Conservation (phyloP, 2,888 invertebrate genomes). For the Thysanoteuthis rhombus region DNA sequence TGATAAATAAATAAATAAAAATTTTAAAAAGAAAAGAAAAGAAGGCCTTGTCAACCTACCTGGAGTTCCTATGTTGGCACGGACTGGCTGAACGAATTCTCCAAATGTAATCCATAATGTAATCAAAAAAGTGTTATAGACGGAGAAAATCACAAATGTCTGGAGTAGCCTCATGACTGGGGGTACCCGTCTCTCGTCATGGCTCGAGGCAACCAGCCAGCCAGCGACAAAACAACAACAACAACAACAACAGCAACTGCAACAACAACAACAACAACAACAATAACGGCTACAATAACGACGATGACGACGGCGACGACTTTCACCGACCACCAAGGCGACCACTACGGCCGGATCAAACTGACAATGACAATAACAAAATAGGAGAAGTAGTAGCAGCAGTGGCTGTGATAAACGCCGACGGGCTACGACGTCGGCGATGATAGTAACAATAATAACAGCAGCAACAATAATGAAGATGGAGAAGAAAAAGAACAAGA, state of each 20-base stretch:
- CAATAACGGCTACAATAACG: not conserved
- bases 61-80: not conserved
- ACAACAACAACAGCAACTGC: not conserved
- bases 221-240: conserved; percentile 12
- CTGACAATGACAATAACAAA: not conserved
- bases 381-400: not conserved
- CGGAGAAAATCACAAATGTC: not conserved
- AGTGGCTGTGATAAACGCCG: not conserved
- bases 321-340: conserved; percentile 12
- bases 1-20: too few relatives aligned
- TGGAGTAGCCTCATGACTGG: not conserved
- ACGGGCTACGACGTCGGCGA: not conserved
- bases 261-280: not conserved
- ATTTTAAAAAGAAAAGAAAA: too few relatives aligned
- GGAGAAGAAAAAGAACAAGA: too few relatives aligned
- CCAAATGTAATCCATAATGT: not conserved
- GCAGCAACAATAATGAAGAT: not conserved
- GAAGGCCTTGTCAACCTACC: not conserved
- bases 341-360: conserved; percentile 1
- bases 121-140: not conserved
- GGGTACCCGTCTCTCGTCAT: conserved; percentile 12
- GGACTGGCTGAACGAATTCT: not conserved
- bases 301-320: not conserved
- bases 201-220: conserved; percentile 12
- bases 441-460: not conserved